Percentiles rank a stretch among this genome's conserved stretches.
phyloP scores from a whole-genome alignment of 2,888 invertebrate species.

The Chalcis sispes region DNA sequence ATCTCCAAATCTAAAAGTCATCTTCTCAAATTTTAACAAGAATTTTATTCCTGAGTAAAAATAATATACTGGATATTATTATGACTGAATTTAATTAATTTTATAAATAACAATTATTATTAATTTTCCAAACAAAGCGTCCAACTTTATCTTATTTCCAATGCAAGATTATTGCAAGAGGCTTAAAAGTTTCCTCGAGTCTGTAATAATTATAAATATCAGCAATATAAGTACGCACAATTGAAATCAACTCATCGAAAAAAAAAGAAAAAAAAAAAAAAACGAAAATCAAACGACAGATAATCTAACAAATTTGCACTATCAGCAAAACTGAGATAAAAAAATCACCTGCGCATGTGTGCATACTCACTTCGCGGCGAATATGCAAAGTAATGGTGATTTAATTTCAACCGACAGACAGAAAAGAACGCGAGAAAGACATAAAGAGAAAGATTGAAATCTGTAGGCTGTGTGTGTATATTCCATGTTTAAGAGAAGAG shows the following conservation, averaged over 20 bases:
- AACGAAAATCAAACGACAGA: background rate
- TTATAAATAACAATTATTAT: too few species aligned
- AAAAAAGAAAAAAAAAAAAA: background rate
- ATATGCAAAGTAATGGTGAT: constrained; percentile 55
- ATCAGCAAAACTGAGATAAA: background rate
- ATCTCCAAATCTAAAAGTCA: too few species aligned
- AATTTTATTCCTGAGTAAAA: too few species aligned
- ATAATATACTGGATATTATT: too few species aligned
- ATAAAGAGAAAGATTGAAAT: constrained; percentile 56
- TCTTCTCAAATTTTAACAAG: too few species aligned
- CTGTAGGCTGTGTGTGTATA: too few species aligned
- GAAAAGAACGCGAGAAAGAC: constrained; percentile 43
- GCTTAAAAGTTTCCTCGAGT: too few species aligned
- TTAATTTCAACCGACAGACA: constrained; percentile 46
- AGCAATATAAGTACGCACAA: constrained; percentile 50
- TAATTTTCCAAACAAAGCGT: too few species aligned
- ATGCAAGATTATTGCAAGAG: too few species aligned
- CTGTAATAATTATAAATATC: too few species aligned
- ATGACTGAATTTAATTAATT: too few species aligned
- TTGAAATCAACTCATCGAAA: constrained; percentile 36
- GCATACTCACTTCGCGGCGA: constrained; percentile 23
- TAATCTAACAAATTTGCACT: constrained; percentile 27
- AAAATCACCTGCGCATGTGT: constrained; percentile 33
- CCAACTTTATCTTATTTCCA: constrained; percentile 5
- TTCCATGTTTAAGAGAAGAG: too few species aligned